These are phyloP conservation scores for Ostrea edulis DNA, from an alignment of 1,140 invertebrate genomes.

Conservation along the genomic window DNA sequence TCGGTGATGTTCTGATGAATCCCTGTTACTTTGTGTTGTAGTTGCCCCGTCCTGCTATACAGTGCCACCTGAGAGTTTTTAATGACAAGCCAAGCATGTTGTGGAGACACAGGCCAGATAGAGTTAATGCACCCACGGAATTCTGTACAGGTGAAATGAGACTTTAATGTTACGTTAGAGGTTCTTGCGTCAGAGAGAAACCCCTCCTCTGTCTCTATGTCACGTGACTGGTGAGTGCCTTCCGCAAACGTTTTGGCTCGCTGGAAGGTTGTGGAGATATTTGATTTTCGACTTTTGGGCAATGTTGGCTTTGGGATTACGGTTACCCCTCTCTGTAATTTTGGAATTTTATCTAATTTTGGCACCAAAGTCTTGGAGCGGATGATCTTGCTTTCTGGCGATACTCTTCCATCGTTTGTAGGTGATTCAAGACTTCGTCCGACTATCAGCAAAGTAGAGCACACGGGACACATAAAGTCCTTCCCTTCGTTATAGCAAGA, in stretches of 20 bases:
- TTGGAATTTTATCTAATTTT: background rate
- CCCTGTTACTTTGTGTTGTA: slow-evolving; percentile 19
- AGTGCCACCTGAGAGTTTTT: slow-evolving; percentile 20
- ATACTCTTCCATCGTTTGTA: background rate
- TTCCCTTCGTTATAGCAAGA: slow-evolving; percentile 38
- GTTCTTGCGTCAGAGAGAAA: background rate
- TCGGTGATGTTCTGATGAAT: slow-evolving; percentile 12
- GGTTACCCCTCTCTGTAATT: background rate
- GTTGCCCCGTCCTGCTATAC: background rate
- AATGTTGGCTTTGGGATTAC: background rate
- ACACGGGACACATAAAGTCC: slow-evolving; percentile 1
- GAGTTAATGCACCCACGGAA: slow-evolving; percentile 30
- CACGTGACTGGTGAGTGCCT: slow-evolving; percentile 2
- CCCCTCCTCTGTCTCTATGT: background rate
- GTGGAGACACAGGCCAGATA: background rate
- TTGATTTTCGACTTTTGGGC: background rate
- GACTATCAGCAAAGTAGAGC: background rate
- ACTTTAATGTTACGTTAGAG: background rate
- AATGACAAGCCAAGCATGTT: slow-evolving; percentile 31
- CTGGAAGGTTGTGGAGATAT: slow-evolving; percentile 8
- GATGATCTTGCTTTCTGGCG: background rate
- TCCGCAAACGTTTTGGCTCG: slow-evolving; percentile 8
- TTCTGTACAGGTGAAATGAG: slow-evolving; percentile 2
- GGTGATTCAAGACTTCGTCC: background rate
- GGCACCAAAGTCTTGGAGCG: background rate